These are phyloP conservation scores for Chaetophractus vellerosus DNA, from an alignment of 2,797 vertebrate species.

Conservation along the genomic window DNA sequence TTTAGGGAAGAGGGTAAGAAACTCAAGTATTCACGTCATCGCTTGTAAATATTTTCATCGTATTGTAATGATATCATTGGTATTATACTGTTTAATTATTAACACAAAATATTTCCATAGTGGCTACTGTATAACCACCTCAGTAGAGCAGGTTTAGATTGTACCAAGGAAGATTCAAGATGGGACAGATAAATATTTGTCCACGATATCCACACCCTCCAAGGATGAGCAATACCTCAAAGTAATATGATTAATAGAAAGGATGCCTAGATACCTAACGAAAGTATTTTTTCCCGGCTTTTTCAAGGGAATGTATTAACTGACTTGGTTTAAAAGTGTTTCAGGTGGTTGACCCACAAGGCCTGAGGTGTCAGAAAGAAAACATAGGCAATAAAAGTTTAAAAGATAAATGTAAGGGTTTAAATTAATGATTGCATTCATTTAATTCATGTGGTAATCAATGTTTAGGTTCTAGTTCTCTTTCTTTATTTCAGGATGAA, in stretches of 20 bases:
- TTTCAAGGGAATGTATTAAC: background rate
- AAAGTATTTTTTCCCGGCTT: background rate
- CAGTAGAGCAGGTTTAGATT: background rate
- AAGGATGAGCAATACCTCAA: background rate
- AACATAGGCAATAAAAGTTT: background rate
- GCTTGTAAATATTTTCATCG: conserved; percentile 48
- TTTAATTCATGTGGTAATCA: background rate
- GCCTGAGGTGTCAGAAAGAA: background rate
- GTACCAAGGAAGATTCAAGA: background rate
- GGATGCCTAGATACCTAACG: background rate
- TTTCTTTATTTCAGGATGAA: conserved; percentile 60
- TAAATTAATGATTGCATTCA: background rate
- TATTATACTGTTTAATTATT: conserved; percentile 19
- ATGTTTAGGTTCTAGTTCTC: conserved; percentile 10
- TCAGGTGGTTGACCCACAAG: background rate
- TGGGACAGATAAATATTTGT: conserved; percentile 14
- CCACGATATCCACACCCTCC: background rate
- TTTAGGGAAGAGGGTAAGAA: conserved; percentile 48
- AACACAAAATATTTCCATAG: background rate
- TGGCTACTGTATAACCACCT: background rate
- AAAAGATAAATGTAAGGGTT: background rate
- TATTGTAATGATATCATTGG: background rate
- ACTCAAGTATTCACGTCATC: background rate
- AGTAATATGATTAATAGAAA: conserved; percentile 12
- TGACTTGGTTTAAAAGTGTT: background rate